phyloP scores from a whole-genome alignment of 1,140 invertebrate genomes.

The Microplitis mediator region DNA sequence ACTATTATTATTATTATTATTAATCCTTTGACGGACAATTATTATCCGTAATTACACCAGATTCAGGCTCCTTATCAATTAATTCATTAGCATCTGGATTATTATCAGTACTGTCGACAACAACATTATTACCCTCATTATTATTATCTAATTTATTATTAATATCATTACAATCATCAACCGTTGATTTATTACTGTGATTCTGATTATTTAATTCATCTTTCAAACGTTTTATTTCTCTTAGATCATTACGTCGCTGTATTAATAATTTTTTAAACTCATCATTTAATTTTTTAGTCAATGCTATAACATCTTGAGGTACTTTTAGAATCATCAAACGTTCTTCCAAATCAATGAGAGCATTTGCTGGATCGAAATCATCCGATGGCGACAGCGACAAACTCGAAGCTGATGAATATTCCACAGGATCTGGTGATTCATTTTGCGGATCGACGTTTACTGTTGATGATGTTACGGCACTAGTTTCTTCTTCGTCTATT shows the following conservation, averaged over 20 bases:
- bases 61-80: constrained; percentile 40
- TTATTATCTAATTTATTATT: neutral
- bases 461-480: constrained; percentile 56
- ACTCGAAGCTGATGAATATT: constrained; percentile 14
- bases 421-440: constrained; percentile 31
- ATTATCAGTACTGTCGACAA: constrained; percentile 51
- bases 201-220: constrained; percentile 37
- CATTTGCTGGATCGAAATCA: constrained; percentile 46
- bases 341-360: constrained; percentile 43
- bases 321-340: constrained; percentile 47
- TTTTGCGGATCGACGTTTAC: constrained; percentile 35
- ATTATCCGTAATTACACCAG: constrained; percentile 13
- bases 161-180: constrained; percentile 2
- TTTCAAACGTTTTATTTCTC: constrained; percentile 47
- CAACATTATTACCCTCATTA: constrained; percentile 38
- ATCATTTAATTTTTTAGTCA: constrained; percentile 43
- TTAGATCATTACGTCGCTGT: constrained; percentile 35
- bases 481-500: constrained; percentile 49
- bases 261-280: constrained; percentile 47
- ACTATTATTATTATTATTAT: neutral
- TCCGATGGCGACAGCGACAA: constrained; percentile 46
- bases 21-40: neutral
- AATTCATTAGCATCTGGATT: constrained; percentile 34
- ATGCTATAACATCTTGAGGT: constrained; percentile 48
- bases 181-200: constrained; percentile 29